Evolutionary conservation across 1,140 invertebrate species (phyloP).

Genomic region (Uloborus diversus): DNA sequence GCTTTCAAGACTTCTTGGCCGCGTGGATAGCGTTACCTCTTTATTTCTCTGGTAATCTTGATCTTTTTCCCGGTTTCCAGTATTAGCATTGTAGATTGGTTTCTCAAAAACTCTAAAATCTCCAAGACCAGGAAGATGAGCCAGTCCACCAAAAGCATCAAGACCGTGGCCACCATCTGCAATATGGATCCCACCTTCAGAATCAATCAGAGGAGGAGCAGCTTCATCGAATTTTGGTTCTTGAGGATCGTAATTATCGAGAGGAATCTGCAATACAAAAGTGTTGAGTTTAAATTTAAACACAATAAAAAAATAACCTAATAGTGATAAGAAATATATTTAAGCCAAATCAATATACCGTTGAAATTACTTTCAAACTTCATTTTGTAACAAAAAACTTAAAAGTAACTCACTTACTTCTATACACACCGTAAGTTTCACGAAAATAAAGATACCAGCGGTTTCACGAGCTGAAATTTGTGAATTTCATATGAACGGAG

Average conservation of each 20-base stretch:
- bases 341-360: too few species aligned
- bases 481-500: too few species aligned
- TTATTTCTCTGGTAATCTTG: constrained; percentile 16
- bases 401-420: too few species aligned
- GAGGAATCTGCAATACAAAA: constrained; percentile 4
- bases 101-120: constrained; percentile 28
- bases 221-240: constrained; percentile 59
- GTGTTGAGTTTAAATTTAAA: neutral
- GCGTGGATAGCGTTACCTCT: constrained; percentile 6
- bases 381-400: too few species aligned
- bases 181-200: constrained; percentile 60
- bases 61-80: constrained; percentile 6
- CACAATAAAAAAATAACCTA: neutral
- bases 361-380: too few species aligned
- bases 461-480: too few species aligned
- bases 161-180: constrained; percentile 58
- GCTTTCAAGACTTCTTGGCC: constrained; percentile 27
- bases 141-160: constrained; percentile 20
- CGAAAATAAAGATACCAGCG: too few species aligned
- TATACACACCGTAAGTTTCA: too few species aligned
- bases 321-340: too few species aligned
- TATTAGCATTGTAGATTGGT: constrained; percentile 42
- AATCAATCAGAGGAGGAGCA: constrained; percentile 60
- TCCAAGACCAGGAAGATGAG: constrained; percentile 23
- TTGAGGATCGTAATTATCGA: constrained; percentile 56